Base-by-base conservation (phyloP, 2,113 vertebrate species). In the Dasyurus viverrinus region DNA sequence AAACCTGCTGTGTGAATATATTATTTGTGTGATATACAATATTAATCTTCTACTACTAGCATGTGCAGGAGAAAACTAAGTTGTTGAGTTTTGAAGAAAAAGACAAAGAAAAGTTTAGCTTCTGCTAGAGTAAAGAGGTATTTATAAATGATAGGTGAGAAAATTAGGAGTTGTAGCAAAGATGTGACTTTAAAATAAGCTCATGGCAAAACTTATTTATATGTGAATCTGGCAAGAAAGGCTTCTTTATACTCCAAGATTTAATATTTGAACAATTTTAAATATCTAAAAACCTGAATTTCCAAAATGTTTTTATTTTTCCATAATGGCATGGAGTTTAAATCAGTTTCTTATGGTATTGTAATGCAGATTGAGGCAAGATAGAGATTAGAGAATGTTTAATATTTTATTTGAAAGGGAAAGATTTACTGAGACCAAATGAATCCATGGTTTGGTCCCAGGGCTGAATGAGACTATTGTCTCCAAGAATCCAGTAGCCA, bases 31-130 rank as follows among this genome's bases (percentile, higher is more conserved):
- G 48, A 48, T 91, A 92, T 57, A 92, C 89, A 95, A 90, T 89
- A 92, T 95, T 97, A 94, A 96, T 95, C 92, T 93, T 68, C 95
- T 91, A 94, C 89, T 95, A 97, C 89, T 36, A 90, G 60, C 76
- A 42, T 53, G 16, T 53, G 97, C 60, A 92, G 54, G 96, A 93
- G 42, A 94, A 97, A 90, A 55, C n/a, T 10, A 93, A 93, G 27
- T 3, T 76, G 7, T 93, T 36, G n/a, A n/a, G 95, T 57, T 26
- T 3, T 8, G 1, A 42, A 12, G 5, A 14, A 53, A 92, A 94
- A 36, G 23, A 92, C 23, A 93, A 92, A 93, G 0, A 8, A 91
- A 89, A 26, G 30, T 89, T 93, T 60, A 89, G 3, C 47, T 42
- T 14, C 3, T 7, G 8, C 8, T 16, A 47, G 36, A 14, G 30